phyloP scores from a whole-genome alignment of 2,797 vertebrate species.

The Distichodus sexfasciatus region DNA sequence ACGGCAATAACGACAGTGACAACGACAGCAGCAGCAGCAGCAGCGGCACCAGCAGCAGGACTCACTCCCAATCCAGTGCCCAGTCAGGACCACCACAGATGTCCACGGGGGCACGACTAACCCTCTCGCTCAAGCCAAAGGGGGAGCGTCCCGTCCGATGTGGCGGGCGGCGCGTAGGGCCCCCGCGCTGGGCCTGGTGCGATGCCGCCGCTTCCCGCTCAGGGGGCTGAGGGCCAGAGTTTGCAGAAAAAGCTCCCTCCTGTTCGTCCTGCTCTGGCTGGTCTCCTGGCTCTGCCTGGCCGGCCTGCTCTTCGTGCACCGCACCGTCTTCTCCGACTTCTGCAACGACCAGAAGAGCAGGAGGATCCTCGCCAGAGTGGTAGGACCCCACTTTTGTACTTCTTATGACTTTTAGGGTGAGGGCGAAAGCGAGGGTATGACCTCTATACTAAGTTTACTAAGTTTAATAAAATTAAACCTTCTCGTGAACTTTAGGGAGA shows the following conservation, averaged over 20 bases:
- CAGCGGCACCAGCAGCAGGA: too few species aligned
- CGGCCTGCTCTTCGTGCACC: slow-evolving; percentile 80
- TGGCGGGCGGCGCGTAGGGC: slow-evolving; percentile 27
- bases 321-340: slow-evolving; percentile 82
- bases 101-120: slow-evolving; percentile 23
- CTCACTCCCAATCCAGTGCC: slow-evolving; percentile 11
- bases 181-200: slow-evolving; percentile 47
- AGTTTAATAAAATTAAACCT: too few species aligned
- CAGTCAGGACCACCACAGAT: slow-evolving; percentile 25
- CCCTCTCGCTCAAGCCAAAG: slow-evolving; percentile 16
- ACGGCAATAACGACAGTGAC: background rate
- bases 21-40: slow-evolving; percentile 30
- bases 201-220: slow-evolving; percentile 61
- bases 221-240: slow-evolving; percentile 70
- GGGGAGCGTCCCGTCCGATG: slow-evolving; percentile 10
- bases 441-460: too few species aligned
- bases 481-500: too few species aligned
- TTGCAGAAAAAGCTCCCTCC: slow-evolving; percentile 71
- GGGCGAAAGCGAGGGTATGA: too few species aligned
- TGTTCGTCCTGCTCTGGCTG: slow-evolving; percentile 79
- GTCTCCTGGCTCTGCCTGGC: slow-evolving; percentile 82
- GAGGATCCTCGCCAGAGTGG: slow-evolving; percentile 86
- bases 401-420: too few species aligned
- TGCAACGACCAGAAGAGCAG: slow-evolving; percentile 89
- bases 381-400: slow-evolving; percentile 62